Evolutionary conservation across 1,140 invertebrate species (phyloP), one percentile per base, ranked within the genome.

Genomic region (Lineus longissimus): DNA sequence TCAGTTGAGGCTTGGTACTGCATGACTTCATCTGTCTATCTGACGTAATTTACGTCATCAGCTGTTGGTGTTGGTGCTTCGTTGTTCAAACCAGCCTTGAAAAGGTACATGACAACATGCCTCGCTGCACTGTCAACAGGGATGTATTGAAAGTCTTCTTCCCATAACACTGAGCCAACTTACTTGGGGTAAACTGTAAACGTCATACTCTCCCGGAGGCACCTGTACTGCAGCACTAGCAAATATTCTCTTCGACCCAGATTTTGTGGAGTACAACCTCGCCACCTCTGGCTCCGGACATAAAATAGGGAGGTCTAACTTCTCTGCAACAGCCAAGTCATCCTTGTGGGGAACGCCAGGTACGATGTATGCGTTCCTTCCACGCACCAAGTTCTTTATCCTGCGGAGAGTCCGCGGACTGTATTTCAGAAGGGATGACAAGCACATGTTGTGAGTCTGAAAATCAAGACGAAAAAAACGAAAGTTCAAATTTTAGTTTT

Each of bases 171-270:
- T 7, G 4, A n/a, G 47, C 47, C 19, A 11, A 59, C 63, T 62
- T 65, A 81, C 78, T 72, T 81, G 81, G 19, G 72, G 73, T 27
- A 79, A 60, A 66, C 73, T 82, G 59, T 81, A 81, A 7, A 82
- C 70, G 68, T 81, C 81, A 61, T 74, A 77, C 67, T 82, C 79
- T 56, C 76, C 71, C 7, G 78, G 79, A 19, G 81, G 77, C 29
- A 75, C 71, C n/a, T 72, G 66, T 19, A 80, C 75, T 43, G 70
- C 69, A 59, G 78, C 76, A 70, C 74, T 76, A n/a, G 73, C 70
- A 69, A 82, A 82, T 29, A 82, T 80, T 29, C 79, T 65, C 65
- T 81, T 80, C 60, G 73, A 76, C 0, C 79, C 80, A n/a, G 81
- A 82, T 64, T 82, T 82, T 1, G 79, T 77, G 11, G 75, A 77